Evolutionary conservation across 2,113 vertebrate species (phyloP).

Genomic region (Macrotus californicus): DNA sequence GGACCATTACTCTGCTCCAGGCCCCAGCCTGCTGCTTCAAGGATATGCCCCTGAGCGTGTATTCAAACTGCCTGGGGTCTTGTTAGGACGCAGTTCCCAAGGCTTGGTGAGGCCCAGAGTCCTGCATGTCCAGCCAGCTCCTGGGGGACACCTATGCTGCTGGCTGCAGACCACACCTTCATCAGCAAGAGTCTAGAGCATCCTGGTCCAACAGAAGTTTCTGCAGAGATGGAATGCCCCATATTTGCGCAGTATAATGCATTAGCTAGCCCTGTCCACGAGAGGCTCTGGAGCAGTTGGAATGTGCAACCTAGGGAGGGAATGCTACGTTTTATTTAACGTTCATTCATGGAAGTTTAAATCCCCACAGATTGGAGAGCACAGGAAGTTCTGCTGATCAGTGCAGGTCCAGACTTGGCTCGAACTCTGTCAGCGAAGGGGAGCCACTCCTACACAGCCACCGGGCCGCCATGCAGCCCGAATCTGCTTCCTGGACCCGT

Average conservation of each 20-base stretch:
- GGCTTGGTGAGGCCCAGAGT: background rate
- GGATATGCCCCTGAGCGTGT: background rate
- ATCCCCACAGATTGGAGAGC: accelerated
- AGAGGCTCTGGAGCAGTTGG: accelerated
- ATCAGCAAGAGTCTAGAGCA: accelerated
- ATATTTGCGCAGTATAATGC: accelerated
- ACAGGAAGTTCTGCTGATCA: background rate
- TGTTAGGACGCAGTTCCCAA: accelerated
- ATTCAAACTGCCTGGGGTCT: background rate
- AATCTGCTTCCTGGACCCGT: too few relatives aligned
- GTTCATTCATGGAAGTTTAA: background rate
- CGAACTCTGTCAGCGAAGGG: background rate
- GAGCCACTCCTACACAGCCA: accelerated
- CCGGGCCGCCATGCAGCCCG: accelerated
- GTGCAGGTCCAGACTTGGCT: accelerated
- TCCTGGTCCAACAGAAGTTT: background rate
- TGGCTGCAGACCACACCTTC: background rate
- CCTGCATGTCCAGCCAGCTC: background rate
- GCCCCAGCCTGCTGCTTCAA: background rate
- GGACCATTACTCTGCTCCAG: background rate
- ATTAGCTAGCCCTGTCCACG: accelerated
- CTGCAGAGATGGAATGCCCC: background rate
- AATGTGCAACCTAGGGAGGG: background rate
- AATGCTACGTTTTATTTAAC: too few relatives aligned
- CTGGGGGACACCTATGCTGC: accelerated